phyloP scores from a whole-genome alignment of 2,888 invertebrate species.

The Glyphotaelius pellucidus region DNA sequence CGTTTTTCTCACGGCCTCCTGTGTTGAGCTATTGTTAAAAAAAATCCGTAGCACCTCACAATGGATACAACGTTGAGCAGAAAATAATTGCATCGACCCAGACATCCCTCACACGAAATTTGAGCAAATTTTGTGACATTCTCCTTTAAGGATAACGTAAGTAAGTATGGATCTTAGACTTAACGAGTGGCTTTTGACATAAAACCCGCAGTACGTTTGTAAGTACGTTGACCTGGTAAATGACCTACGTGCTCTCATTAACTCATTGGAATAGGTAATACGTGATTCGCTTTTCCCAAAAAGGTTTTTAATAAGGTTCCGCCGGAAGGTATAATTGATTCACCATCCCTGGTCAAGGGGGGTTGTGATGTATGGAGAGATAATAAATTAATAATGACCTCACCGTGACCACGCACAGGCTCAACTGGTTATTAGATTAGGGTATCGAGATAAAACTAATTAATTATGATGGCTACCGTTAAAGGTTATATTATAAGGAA shows the following conservation, averaged over 20 bases:
- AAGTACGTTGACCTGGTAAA: background rate
- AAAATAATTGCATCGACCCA: background rate
- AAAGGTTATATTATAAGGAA: background rate
- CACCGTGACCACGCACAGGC: constrained; percentile 46
- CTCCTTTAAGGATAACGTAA: background rate
- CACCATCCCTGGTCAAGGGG: background rate
- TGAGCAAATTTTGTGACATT: background rate
- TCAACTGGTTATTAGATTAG: constrained; percentile 39
- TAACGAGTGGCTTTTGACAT: background rate
- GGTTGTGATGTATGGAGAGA: constrained; percentile 35
- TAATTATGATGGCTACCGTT: constrained; percentile 31
- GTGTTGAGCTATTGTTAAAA: no score
- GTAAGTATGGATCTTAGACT: no score
- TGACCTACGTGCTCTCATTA: background rate
- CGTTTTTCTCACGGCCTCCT: no score
- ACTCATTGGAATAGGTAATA: background rate
- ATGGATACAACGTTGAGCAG: background rate
- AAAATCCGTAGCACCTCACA: no score
- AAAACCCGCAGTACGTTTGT: background rate
- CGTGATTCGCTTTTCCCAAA: background rate
- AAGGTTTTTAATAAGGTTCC: constrained; percentile 23
- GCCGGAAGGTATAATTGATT: background rate
- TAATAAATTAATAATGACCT: constrained; percentile 16
- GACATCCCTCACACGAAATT: no score
- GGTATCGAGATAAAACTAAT: constrained; percentile 42